Percentiles rank a stretch among this genome's conserved stretches.
Conservation (phyloP, 2,888 invertebrate species). For the Scrobipalpa atriplicella region DNA sequence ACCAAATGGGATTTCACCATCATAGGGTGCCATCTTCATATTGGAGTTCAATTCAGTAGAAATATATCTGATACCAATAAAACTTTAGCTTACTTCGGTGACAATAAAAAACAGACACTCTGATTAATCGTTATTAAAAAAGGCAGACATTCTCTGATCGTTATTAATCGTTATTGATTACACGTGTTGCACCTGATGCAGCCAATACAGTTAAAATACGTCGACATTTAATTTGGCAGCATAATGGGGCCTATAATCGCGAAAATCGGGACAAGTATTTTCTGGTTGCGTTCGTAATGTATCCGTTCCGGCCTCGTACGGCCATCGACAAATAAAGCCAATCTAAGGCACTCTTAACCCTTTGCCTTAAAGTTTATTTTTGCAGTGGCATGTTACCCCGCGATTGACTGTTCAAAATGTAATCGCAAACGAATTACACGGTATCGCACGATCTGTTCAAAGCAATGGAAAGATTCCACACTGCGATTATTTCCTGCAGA, state of each 20-base stretch:
- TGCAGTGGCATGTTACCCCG: not conserved
- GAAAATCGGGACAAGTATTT: slow-evolving; percentile 11
- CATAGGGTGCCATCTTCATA: too few relatives aligned
- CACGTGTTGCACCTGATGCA: slow-evolving; percentile 12
- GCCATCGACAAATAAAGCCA: not conserved
- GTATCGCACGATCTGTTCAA: slow-evolving; percentile 25
- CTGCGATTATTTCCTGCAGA: slow-evolving; percentile 15
- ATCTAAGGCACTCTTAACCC: not conserved
- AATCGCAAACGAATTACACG: slow-evolving; percentile 24
- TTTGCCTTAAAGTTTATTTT: not conserved
- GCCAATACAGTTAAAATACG: not conserved
- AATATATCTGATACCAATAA: too few relatives aligned
- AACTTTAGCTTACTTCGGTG: not conserved
- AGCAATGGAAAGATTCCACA: slow-evolving; percentile 20
- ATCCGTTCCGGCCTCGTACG: slow-evolving; percentile 9
- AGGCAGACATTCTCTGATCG: slow-evolving; percentile 4
- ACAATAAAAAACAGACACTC: not conserved
- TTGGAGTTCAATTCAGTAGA: too few relatives aligned
- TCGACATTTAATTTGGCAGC: slow-evolving; percentile 13
- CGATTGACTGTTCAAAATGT: slow-evolving; percentile 10
- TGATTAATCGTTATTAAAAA: not conserved
- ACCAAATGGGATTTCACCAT: too few relatives aligned
- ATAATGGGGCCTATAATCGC: slow-evolving; percentile 9
- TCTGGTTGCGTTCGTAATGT: slow-evolving; percentile 16
- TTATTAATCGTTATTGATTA: slow-evolving; percentile 11